Evolutionary conservation across 2,888 invertebrate species (phyloP).

Genomic region (Ormyrus rosae): DNA sequence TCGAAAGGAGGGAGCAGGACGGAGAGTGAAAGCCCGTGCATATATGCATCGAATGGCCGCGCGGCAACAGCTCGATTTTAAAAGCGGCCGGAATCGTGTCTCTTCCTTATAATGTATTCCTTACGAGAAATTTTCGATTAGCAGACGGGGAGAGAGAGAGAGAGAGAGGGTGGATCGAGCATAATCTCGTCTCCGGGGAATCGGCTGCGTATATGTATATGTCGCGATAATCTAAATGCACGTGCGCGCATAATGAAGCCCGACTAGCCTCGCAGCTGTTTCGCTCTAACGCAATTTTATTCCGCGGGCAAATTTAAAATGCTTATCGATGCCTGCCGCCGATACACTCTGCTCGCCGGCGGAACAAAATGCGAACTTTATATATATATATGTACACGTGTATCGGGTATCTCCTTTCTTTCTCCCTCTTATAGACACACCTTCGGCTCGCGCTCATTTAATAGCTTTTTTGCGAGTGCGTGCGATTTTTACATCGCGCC

Average conservation of each 20-base stretch:
- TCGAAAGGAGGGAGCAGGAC: not conserved
- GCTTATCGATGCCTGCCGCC: constrained; percentile 23
- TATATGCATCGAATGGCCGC: constrained; percentile 2
- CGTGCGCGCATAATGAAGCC: constrained; percentile 59
- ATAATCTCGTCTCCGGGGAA: constrained; percentile 45
- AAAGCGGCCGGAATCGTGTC: constrained; percentile 22
- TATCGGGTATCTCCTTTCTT: not conserved
- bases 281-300: not conserved
- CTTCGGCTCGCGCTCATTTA: not conserved
- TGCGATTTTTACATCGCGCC: not conserved
- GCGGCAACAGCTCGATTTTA: constrained; percentile 6
- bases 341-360: constrained; percentile 10
- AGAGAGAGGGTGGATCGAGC: constrained; percentile 11
- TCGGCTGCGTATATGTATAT: constrained; percentile 7
- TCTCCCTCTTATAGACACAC: too few relatives aligned
- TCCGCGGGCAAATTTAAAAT: not conserved
- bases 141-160: not conserved
- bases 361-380: constrained; percentile 16
- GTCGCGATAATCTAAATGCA: constrained; percentile 59
- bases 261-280: constrained; percentile 56
- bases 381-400: not conserved
- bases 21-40: not conserved
- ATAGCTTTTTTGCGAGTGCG: constrained; percentile 4
- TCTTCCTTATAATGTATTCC: constrained; percentile 43
- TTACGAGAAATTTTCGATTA: constrained; percentile 51